A percentile compares a stretch with the other conserved stretches of the same genome.
Conservation (phyloP, 2,797 vertebrate genomes). For the Acropternis orthonyx region DNA sequence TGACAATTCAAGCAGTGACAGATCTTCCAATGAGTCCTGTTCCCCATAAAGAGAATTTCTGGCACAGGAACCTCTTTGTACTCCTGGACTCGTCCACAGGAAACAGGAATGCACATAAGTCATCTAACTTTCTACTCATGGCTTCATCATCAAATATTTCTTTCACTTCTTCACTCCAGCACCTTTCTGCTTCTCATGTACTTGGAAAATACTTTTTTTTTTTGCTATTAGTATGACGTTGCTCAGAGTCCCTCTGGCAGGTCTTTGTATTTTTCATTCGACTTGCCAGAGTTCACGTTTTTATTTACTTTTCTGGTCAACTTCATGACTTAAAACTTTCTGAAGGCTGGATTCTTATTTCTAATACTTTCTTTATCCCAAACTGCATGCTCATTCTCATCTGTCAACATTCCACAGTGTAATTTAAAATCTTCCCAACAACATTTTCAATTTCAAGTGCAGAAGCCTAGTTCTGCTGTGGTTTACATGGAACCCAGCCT, state of each 20-base stretch:
- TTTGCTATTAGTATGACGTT: background rate
- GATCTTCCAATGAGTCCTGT: background rate
- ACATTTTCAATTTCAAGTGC: background rate
- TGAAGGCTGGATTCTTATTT: constrained; percentile 36
- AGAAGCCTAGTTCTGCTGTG: constrained; percentile 21
- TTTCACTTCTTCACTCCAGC: background rate
- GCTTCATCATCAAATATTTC: constrained; percentile 5
- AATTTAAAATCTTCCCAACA: constrained; percentile 49
- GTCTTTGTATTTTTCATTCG: background rate
- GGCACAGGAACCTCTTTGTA: background rate
- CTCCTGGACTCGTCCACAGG: background rate
- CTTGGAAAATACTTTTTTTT: background rate
- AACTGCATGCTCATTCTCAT: constrained; percentile 39
- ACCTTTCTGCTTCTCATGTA: background rate
- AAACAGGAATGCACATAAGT: background rate
- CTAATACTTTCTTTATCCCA: constrained; percentile 28
- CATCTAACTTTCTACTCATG: background rate
- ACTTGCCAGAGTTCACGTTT: background rate
- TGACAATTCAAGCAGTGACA: background rate
- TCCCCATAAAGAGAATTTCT: background rate
- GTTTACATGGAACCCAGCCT: constrained; percentile 50
- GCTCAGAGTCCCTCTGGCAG: background rate
- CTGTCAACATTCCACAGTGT: constrained; percentile 43
- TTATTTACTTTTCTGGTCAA: constrained; percentile 37
- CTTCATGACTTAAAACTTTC: constrained; percentile 11